phyloP scores from a whole-genome alignment of 2,888 invertebrate species.

The Dioctria linearis region DNA sequence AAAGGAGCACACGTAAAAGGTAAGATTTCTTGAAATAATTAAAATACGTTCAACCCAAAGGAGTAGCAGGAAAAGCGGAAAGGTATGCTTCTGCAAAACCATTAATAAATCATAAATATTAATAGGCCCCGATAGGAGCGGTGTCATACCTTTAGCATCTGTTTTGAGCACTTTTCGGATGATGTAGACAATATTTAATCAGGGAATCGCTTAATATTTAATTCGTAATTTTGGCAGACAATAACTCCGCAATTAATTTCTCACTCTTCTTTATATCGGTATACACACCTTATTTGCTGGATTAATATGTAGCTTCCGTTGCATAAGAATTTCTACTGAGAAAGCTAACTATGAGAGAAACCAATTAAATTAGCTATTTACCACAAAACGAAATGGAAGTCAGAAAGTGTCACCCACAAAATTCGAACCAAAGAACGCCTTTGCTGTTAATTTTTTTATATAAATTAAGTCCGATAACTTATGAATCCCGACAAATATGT shows the following conservation, averaged over 20 bases:
- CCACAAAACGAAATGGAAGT: too few species aligned
- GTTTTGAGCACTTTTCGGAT: constrained; percentile 25
- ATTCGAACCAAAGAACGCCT: too few species aligned
- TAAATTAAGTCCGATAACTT: too few species aligned
- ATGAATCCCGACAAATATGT: too few species aligned
- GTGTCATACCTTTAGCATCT: constrained; percentile 15
- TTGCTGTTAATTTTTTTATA: too few species aligned
- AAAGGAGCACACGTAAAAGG: constrained; percentile 1
- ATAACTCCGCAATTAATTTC: constrained; percentile 9
- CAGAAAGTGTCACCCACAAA: too few species aligned
- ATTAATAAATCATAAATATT: constrained; percentile 50
- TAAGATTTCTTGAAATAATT: constrained; percentile 17
- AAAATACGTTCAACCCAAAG: constrained; percentile 23
- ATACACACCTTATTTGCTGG: background rate
- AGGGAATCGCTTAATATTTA: constrained; percentile 20
- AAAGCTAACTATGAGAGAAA: too few species aligned
- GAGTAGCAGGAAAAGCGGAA: background rate
- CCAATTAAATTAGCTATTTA: too few species aligned
- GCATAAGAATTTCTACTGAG: too few species aligned
- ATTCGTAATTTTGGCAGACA: constrained; percentile 4
- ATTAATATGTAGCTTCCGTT: too few species aligned
- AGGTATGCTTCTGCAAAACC: background rate
- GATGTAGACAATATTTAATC: constrained; percentile 11
- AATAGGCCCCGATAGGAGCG: constrained; percentile 28
- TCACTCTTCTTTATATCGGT: background rate